Percentiles rank a stretch among this genome's conserved stretches.
phyloP scores from a whole-genome alignment of 2,888 invertebrate genomes.

The Polydrusus cervinus region DNA sequence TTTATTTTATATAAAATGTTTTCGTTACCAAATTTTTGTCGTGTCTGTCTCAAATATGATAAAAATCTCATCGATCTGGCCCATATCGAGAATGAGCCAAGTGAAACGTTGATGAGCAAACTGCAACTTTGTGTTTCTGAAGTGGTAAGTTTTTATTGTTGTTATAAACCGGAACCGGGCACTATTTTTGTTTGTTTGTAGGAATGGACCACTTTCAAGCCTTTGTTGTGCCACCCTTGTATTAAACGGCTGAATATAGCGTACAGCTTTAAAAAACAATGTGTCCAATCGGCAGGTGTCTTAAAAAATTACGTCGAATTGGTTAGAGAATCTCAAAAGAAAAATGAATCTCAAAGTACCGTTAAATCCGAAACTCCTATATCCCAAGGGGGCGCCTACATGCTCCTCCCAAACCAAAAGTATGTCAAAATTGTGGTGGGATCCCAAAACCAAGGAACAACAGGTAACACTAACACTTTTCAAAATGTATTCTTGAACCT shows the following conservation, averaged over 20 bases:
- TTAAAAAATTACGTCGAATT: slow-evolving; percentile 65
- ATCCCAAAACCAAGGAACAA: slow-evolving; percentile 59
- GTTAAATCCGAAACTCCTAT: slow-evolving; percentile 55
- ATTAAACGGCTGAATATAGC: slow-evolving; percentile 67
- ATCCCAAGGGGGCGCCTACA: slow-evolving; percentile 59
- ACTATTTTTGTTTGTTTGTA: slow-evolving; percentile 58
- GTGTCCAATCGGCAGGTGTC: slow-evolving; percentile 65
- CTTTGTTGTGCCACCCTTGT: slow-evolving; percentile 67
- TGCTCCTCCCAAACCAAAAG: slow-evolving; percentile 66
- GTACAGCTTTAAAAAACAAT: slow-evolving; percentile 68
- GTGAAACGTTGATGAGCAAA: slow-evolving; percentile 66
- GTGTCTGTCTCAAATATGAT: slow-evolving; percentile 68
- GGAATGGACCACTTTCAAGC: slow-evolving; percentile 67
- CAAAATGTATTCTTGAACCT: slow-evolving; percentile 68
- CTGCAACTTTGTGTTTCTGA: slow-evolving; percentile 68
- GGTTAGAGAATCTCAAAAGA: slow-evolving; percentile 64
- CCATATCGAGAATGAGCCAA: slow-evolving; percentile 67
- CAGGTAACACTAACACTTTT: slow-evolving; percentile 58
- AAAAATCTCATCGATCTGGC: slow-evolving; percentile 67
- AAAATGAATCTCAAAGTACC: slow-evolving; percentile 59
- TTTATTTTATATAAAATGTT: slow-evolving; percentile 61
- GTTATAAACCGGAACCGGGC: slow-evolving; percentile 43
- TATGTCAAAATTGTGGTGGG: slow-evolving; percentile 64
- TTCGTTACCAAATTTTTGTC: slow-evolving; percentile 68
- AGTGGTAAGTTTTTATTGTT: slow-evolving; percentile 66